phyloP scores from a whole-genome alignment of 2,797 vertebrate genomes.

The Clarias fuscus region DNA sequence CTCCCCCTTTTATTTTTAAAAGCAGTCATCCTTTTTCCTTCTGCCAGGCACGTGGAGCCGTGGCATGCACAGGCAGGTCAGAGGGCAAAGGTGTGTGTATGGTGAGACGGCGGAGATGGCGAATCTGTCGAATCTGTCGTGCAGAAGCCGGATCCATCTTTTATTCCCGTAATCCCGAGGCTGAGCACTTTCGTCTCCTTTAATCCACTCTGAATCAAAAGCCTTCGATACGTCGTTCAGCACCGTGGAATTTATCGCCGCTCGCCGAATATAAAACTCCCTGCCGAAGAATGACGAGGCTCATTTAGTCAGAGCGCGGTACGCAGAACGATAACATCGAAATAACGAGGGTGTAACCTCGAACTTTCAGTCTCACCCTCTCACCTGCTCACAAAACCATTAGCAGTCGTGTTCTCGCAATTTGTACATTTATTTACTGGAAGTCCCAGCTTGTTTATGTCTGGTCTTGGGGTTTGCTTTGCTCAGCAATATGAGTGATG shows the following conservation, averaged over 20 bases:
- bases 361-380: not conserved
- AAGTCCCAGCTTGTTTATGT: no score
- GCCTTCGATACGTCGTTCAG: not conserved
- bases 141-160: not conserved
- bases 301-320: not conserved
- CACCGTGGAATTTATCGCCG: not conserved
- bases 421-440: no score
- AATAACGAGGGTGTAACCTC: not conserved
- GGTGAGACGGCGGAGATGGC: not conserved
- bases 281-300: not conserved
- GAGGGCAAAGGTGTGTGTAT: slow-evolving; percentile 40
- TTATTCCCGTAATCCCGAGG: not conserved
- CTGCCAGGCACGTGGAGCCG: slow-evolving; percentile 53
- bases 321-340: not conserved
- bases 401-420: no score
- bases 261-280: not conserved
- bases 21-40: slow-evolving; percentile 68
- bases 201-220: not conserved
- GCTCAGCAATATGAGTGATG: no score
- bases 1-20: slow-evolving; percentile 60
- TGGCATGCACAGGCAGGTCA: slow-evolving; percentile 63
- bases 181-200: slow-evolving; percentile 5
- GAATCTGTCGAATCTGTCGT: not conserved
- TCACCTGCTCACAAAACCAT: not conserved
- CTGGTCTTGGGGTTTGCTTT: no score